Evolutionary conservation across 2,797 vertebrate species (phyloP).

Genomic region (Sphenopsis melanotis): DNA sequence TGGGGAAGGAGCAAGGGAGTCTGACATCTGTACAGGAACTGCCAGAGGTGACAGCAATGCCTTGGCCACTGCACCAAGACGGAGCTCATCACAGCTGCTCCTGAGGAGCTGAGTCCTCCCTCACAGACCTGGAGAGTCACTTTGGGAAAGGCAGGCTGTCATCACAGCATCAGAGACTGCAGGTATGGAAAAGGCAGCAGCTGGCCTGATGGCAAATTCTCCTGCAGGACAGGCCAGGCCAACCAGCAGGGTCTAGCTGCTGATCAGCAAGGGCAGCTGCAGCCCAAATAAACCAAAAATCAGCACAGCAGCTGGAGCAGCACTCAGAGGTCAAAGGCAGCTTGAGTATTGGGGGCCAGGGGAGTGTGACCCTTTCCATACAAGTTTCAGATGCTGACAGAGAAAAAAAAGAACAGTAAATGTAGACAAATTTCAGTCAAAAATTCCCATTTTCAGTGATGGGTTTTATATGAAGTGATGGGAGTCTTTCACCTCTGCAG

Average conservation of each 20-base stretch:
- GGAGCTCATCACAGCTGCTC: background rate
- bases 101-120: background rate
- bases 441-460: background rate
- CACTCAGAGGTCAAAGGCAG: background rate
- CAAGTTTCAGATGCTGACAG: background rate
- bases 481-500: conserved; percentile 10
- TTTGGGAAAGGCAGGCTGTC: background rate
- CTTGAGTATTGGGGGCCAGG: background rate
- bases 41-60: background rate
- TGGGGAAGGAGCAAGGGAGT: background rate
- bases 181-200: background rate
- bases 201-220: background rate
- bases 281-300: background rate
- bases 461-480: background rate
- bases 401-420: background rate
- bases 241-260: background rate
- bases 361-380: background rate
- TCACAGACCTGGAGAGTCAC: background rate
- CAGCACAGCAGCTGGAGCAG: background rate
- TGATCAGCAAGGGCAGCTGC: background rate
- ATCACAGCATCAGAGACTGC: background rate
- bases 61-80: background rate
- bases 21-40: background rate
- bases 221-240: accelerated
- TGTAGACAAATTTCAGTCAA: background rate